Evolutionary conservation across 2,888 invertebrate species (phyloP), one percentile per base, ranked within the genome.

Genomic region (Lapara coniferarum): DNA sequence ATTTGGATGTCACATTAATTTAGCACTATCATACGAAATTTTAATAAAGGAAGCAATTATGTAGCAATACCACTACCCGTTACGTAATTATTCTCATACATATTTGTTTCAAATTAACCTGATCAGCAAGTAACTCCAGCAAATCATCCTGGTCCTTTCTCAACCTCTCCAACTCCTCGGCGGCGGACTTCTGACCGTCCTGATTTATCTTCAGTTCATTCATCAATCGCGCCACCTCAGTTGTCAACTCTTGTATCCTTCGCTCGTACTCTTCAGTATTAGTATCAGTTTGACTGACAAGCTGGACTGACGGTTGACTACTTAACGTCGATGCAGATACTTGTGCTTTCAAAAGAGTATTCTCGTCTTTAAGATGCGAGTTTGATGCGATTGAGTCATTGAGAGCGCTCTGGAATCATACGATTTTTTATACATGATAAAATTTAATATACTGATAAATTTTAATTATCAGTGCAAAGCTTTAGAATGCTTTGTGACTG

Each of bases 131-230:
- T 71, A 99, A 90, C 81, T 97, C 97, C 70, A 99, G 89, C 73
- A 99, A 90, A 89, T 99, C 98, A 78, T 99, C 99, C 87, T 99
- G 99, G 82, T 99, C 99, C 83, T 96, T 97, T 82, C 95, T 96
- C 73, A 98, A 82, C 75, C 95, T 94, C 56, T 95, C 95, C 75
- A 97, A 83, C 75, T 97, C 96, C 0, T 85, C 86, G 0, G 70
- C 74, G 0, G 81, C 74, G 0, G 52, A 73, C 51, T 67, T 75
- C 73, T 86, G 78, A 2, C 70, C 80, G 4, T 86, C 85, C 56
- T 81, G 77, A 8, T 84, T 78, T 0, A 67, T 25, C 56, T 69
- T 76, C 73, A 88, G 70, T 37, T 84, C 85, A 1, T 69, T 73
- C 2, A 69, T 78, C 0, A 89, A 72, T 69, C 82, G 74, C 0